These are phyloP conservation scores for Drosophila subpulchrella DNA, from an alignment of 1,140 invertebrate genomes.

Conservation along the genomic window DNA sequence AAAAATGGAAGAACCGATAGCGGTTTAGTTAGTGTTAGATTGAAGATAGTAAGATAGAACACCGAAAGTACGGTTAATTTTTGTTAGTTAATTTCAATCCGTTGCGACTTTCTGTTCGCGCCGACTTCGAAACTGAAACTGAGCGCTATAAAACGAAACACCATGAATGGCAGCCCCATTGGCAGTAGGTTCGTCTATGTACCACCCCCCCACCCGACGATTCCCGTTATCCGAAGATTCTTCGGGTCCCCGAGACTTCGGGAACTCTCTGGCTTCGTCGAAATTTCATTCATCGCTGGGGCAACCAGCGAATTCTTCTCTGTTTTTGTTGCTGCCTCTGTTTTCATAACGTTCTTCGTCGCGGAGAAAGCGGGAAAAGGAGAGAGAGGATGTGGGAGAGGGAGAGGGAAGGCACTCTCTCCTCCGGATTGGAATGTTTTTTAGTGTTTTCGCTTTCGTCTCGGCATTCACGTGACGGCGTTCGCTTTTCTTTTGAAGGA, in stretches of 20 bases:
- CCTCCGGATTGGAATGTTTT: slow-evolving; percentile 51
- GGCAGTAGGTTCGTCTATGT: slow-evolving; percentile 64
- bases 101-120: slow-evolving; percentile 61
- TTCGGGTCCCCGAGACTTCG: slow-evolving; percentile 34
- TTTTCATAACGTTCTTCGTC: slow-evolving; percentile 78
- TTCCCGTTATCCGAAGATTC: slow-evolving; percentile 27
- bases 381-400: neutral
- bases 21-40: slow-evolving; percentile 22
- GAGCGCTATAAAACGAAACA: slow-evolving; percentile 35
- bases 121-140: slow-evolving; percentile 70
- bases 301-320: slow-evolving; percentile 33
- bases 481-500: slow-evolving; percentile 56
- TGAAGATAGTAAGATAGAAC: slow-evolving; percentile 48
- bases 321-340: slow-evolving; percentile 72
- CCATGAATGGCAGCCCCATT: slow-evolving; percentile 55
- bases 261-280: slow-evolving; percentile 20
- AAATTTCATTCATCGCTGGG: slow-evolving; percentile 67
- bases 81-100: slow-evolving; percentile 53
- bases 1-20: slow-evolving; percentile 24
- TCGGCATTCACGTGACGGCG: slow-evolving; percentile 65
- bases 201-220: slow-evolving; percentile 6
- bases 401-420: slow-evolving; percentile 1
- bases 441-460: slow-evolving; percentile 50
- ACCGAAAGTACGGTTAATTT: slow-evolving; percentile 42
- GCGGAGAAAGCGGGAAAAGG: neutral